Conservation (phyloP, 2,113 vertebrate species). For the Cariama cristata region DNA sequence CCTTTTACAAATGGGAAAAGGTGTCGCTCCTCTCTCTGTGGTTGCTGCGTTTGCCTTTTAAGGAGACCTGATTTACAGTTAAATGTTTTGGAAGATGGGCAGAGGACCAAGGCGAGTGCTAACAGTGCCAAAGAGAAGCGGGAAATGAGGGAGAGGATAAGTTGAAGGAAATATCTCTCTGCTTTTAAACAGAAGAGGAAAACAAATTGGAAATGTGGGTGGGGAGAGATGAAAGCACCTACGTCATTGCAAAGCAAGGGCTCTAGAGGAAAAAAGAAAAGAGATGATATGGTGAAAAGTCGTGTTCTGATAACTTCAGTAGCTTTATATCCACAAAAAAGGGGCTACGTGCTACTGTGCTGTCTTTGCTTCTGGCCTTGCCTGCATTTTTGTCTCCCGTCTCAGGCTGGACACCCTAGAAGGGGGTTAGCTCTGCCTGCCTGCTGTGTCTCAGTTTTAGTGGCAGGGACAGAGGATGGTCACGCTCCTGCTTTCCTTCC, state of each 20-base stretch:
- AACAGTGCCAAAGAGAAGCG: constrained; percentile 11
- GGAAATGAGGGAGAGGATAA: constrained; percentile 24
- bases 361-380: neutral
- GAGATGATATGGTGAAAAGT: neutral
- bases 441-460: neutral
- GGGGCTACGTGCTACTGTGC: neutral
- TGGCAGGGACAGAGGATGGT: neutral
- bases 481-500: neutral
- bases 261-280: neutral
- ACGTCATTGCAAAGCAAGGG: neutral
- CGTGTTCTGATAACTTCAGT: neutral
- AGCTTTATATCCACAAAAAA: neutral
- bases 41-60: constrained; percentile 14
- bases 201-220: neutral
- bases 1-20: neutral
- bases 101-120: neutral
- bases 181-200: neutral
- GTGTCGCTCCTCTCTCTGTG: neutral
- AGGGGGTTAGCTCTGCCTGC: neutral
- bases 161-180: neutral
- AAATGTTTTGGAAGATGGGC: constrained; percentile 38
- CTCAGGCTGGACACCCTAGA: neutral
- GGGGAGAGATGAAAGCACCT: neutral
- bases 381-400: neutral
- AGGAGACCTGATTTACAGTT: constrained; percentile 8